Evolutionary conservation across 2,888 invertebrate species (phyloP), one percentile per base, ranked within the genome.

Genomic region (Choristoneura rosaceana): DNA sequence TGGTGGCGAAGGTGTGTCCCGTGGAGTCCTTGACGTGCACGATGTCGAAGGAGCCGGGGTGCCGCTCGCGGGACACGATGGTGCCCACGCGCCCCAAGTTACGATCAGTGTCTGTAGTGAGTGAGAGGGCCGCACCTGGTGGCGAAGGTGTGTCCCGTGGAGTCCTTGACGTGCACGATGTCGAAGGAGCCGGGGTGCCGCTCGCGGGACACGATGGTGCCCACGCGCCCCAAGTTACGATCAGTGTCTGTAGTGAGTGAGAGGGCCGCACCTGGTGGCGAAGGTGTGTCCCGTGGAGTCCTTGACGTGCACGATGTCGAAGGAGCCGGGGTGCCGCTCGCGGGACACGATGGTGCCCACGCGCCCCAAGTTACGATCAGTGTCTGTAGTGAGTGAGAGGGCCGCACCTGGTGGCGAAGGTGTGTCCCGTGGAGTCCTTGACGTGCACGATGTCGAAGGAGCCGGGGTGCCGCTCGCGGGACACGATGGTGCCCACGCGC

Each of bases 191-290:
- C 99, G 77, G 99, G 99, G 95, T 99, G 99, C 82, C 99, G 96
- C 94, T 99, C 99, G 87, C 99, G 96, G 91, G 98, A 99, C 81
- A 99, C 98, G 81, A 99, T 98, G 70, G 98, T 97, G 87, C 99
- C 99, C 81, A 99, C 99, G 93, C 99, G 98, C 77, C 99, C 99
- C 96, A 99, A 99, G 95, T 99, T 99, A n/a, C n/a, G n/a, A n/a
- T n/a, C n/a, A n/a, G n/a, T n/a, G n/a, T n/a, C n/a, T n/a, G n/a
- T n/a, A n/a, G n/a, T n/a, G n/a, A n/a, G n/a, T n/a, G n/a, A n/a
- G n/a, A n/a, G n/a, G 38, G 41, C 9, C 15, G 15, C 0, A 98
- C 98, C 98, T 96, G 77, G 99, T 99, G 82, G 99, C 99, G 94
- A 99, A 99, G 70, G 97, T 97, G 94, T 99, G 99, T 79, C 99